A percentile compares a stretch with the other conserved stretches of the same genome.
Evolutionary conservation across 2,113 vertebrate genomes (phyloP).

Genomic region (Corydoras sp.): DNA sequence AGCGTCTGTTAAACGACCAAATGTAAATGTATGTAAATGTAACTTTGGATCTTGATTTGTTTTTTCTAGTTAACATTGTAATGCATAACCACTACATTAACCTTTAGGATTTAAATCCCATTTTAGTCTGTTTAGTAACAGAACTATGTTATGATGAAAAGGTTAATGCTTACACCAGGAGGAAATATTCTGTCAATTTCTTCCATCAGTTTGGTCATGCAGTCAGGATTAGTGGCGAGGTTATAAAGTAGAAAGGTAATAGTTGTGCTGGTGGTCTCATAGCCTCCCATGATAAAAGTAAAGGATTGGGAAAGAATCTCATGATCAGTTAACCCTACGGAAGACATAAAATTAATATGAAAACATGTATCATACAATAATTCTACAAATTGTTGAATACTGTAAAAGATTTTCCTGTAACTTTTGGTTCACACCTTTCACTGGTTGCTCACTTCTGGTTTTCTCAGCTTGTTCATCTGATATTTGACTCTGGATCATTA

Average conservation of each 20-base stretch:
- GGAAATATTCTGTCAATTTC: constrained; percentile 68
- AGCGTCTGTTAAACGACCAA: no score
- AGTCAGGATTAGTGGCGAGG: constrained; percentile 64
- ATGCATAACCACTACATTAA: no score
- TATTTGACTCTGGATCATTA: constrained; percentile 76
- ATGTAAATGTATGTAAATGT: no score
- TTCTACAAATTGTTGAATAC: no score
- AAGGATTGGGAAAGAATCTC: constrained; percentile 72
- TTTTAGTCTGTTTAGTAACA: no score
- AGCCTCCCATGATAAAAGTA: constrained; percentile 72
- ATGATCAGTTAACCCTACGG: constrained; percentile 66
- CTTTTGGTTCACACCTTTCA: constrained; percentile 8
- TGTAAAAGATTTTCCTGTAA: neutral
- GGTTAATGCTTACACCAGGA: constrained; percentile 53
- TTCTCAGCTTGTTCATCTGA: neutral
- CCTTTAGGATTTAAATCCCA: no score
- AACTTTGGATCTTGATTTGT: no score
- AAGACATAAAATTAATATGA: neutral
- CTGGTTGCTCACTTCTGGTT: neutral
- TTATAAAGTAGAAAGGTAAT: constrained; percentile 62
- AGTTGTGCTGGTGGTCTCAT: constrained; percentile 69
- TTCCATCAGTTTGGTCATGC: constrained; percentile 65
- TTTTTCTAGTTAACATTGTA: no score
- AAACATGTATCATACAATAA: no score
- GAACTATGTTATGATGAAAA: no score